phyloP scores from a whole-genome alignment of 1,140 invertebrate species.

The Leptopilina clavipes region DNA sequence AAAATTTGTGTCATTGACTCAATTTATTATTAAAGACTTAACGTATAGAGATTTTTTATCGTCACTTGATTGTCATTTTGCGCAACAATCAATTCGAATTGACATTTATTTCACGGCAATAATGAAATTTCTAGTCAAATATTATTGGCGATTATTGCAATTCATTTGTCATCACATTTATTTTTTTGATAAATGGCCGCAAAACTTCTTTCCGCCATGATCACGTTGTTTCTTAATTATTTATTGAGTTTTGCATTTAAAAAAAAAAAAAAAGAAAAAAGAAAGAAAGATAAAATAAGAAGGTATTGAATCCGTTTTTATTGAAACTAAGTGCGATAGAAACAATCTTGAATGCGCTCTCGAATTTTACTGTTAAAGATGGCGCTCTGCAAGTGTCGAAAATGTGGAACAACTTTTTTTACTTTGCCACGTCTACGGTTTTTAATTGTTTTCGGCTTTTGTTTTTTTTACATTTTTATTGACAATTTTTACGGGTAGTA shows the following conservation, averaged over 20 bases:
- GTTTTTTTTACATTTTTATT: neutral
- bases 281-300: neutral
- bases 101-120: no score
- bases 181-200: neutral
- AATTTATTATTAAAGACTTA: conserved; percentile 17
- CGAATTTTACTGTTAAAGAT: neutral
- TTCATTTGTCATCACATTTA: neutral
- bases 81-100: no score
- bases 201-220: conserved; percentile 14
- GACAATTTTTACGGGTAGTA: no score
- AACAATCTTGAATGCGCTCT: no score
- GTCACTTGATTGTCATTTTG: neutral
- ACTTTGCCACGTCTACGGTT: no score
- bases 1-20: neutral
- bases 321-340: neutral
- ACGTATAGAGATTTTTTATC: neutral
- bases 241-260: neutral
- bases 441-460: no score
- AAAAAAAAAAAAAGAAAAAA: neutral
- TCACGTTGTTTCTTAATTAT: neutral
- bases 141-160: neutral
- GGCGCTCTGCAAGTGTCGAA: neutral
- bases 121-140: neutral
- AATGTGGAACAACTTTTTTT: neutral
- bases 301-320: neutral